Evolutionary conservation across 2,797 vertebrate genomes (phyloP).

Genomic region (Lepus oiostolus): DNA sequence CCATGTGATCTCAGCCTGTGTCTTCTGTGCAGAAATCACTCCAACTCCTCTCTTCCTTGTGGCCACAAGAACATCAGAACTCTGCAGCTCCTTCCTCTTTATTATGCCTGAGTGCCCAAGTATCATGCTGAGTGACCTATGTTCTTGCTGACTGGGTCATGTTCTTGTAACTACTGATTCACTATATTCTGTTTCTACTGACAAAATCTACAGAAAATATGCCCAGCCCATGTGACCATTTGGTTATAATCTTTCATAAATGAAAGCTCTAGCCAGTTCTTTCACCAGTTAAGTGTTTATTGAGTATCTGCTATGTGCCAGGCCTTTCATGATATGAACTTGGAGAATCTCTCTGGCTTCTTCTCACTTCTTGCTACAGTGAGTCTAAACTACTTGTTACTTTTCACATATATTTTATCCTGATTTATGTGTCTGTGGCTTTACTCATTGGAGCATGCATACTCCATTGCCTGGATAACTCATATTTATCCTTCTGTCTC

Average conservation of each 20-base stretch:
- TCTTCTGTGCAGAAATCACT: slow-evolving; percentile 19
- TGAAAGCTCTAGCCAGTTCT: no score
- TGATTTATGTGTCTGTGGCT: no score
- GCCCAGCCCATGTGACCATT: no score
- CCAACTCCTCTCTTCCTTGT: slow-evolving; percentile 16
- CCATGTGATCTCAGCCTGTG: background rate
- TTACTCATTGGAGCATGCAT: background rate
- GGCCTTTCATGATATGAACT: background rate
- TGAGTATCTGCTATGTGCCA: no score
- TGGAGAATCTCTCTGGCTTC: background rate
- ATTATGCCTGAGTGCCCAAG: slow-evolving; percentile 17
- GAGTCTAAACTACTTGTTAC: no score
- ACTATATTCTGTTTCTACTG: slow-evolving; percentile 40
- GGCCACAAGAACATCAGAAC: background rate
- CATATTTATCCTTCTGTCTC: background rate
- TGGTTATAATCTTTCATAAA: no score
- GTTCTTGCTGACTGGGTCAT: slow-evolving; percentile 67
- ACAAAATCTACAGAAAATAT: background rate
- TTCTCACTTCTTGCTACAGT: no score
- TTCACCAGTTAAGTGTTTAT: no score
- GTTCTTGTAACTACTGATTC: slow-evolving; percentile 38
- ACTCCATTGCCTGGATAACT: background rate
- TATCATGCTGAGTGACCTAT: slow-evolving; percentile 64
- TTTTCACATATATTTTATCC: no score
- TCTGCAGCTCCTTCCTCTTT: slow-evolving; percentile 51